Base-by-base conservation (phyloP, 2,797 vertebrate species). In the Falco berigora region DNA sequence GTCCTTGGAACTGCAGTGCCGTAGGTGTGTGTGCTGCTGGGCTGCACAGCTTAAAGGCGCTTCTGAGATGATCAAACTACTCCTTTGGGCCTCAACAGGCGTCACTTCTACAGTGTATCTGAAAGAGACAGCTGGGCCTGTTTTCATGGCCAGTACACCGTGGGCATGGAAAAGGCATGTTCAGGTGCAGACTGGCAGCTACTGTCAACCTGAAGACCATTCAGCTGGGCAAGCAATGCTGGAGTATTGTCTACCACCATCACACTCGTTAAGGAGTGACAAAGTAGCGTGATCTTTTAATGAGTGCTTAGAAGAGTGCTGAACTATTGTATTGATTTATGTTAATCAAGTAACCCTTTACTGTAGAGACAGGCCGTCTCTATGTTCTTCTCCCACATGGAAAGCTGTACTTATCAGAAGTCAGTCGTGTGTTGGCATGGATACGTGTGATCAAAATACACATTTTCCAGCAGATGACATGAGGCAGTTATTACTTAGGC, bases 121-220 rank as follows among this genome's bases (percentile, higher is more conserved):
- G 49, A 27, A 23, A 10, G 47, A 28, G 27, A 1, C 6, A 32
- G 20, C 28, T 7, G 34, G 32, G 75, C 38, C 63, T 49, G 16
- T 18, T 68, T 53, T 15, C n/a, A 3, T 1, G 10, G 56, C n/a
- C 22, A 10, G 0, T 8, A 6, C 19, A 4, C 9, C 1, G 2
- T 9, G 59, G n/a, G 27, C 14, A 36, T 6, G 27, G 47, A 8
- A 74, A 38, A 30, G 1, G 2, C 49, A 8, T 23, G 24, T 9
- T n/a, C 36, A 9, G 28, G 14, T 10, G 76, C 6, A 10, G 46
- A 12, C 1, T 14, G 38, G 40, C 44, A 46, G 46, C n/a, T 64
- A 4, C 64, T 24, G 0, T 17, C 9, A 4, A 2, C 12, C 9
- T 18, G 22, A 40, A 14, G 28, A 7, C 7, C 5, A 23, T 14